phyloP scores from a whole-genome alignment of 1,140 invertebrate species.

The Bicyclus anynana region DNA sequence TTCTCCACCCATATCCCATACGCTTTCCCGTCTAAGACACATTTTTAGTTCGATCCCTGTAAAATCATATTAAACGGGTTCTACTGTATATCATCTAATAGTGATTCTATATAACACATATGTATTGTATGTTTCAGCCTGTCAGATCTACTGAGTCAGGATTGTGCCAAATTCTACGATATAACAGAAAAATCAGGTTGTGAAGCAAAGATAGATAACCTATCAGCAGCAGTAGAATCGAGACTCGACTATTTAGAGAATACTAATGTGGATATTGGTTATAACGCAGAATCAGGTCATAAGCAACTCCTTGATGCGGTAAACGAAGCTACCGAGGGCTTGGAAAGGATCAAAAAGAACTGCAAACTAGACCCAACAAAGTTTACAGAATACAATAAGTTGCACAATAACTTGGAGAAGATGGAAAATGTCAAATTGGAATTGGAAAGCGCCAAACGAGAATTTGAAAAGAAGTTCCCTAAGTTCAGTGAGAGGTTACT shows the following conservation, averaged over 20 bases:
- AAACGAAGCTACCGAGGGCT: conserved; percentile 54
- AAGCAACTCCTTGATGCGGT: conserved; percentile 57
- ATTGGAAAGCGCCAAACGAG: conserved; percentile 42
- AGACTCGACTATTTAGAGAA: conserved; percentile 52
- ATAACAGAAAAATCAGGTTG: conserved; percentile 43
- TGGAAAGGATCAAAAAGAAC: conserved; percentile 57
- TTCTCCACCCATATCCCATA: no score
- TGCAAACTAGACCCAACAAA: conserved; percentile 48
- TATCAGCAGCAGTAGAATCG: conserved; percentile 39
- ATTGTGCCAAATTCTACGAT: conserved; percentile 42
- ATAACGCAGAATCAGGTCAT: conserved; percentile 47
- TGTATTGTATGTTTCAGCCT: conserved; percentile 42
- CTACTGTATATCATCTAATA: no score
- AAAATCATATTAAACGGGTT: no score
- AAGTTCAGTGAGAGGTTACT: conserved; percentile 56
- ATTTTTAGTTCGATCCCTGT: no score
- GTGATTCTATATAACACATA: no score
- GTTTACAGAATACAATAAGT: conserved; percentile 50
- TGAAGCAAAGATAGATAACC: conserved; percentile 29
- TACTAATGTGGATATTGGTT: conserved; percentile 65
- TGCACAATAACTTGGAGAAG: conserved; percentile 34
- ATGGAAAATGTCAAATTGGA: conserved; percentile 52
- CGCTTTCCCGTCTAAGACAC: no score
- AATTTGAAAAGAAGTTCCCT: conserved; percentile 55
- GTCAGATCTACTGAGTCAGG: conserved; percentile 44